Base-by-base conservation (phyloP, 2,888 invertebrate genomes). In the Epistrophe grossulariae region DNA sequence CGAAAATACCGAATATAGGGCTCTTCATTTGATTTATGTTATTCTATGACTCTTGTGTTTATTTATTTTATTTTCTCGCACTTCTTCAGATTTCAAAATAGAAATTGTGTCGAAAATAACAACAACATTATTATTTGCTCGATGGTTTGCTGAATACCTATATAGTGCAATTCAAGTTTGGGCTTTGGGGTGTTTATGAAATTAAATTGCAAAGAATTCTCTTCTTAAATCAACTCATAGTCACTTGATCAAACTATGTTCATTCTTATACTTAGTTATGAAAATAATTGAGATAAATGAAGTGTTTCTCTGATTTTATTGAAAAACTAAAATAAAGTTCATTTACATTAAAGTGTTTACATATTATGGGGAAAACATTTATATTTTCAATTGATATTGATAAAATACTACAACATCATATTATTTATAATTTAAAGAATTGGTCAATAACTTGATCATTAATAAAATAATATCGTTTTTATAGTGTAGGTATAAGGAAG, bases 1-100 rank as follows among this genome's bases (percentile, higher is more conserved):
- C 72, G 28, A 84, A 80, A 77, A 77, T 84, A 79, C 59, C 66
- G 15, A 50, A 71, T 52, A 35, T 40, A 66, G 70, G 74, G 68
- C 73, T 62, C 15, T 45, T 70, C 40, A 11, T 40, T 38, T 68
- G 8, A 35, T 50, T 50, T 19, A 24, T 68, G 28, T 70, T 40
- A 17, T 55, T 50, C 19, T 66, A 38, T 66, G 38, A 13, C 2
- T 31, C 28, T 40, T 15, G 15, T 45, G 38, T 31, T 66, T 59
- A 31, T 45, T 57, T 50, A 17, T 60, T 60, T 74, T 38, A 19
- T 62, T 13, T 48, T 40, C 48, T 52, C 19, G 40, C 70, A 70
- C 70, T 66, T 78, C 50, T 57, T 50, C 5, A 28, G 10, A 62
- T 76, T 73, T 73, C 11, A 68, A 83, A 83, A 73, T 83, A 83